Evolutionary conservation across 1,140 invertebrate genomes (phyloP).

Genomic region (Tenebrio molitor): DNA sequence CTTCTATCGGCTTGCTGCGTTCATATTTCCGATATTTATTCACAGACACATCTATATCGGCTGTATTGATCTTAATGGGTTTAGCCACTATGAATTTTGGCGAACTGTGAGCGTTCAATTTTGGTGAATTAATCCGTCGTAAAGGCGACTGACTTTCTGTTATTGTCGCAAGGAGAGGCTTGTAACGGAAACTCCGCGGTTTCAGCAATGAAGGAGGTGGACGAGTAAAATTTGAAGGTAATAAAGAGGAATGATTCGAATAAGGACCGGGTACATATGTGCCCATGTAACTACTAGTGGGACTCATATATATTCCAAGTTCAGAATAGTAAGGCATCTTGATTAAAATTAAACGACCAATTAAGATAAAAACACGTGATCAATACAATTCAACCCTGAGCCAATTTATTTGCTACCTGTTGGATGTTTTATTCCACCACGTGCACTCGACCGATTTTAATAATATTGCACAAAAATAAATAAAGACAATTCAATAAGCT

Average conservation of each 20-base stretch:
- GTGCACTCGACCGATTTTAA: neutral
- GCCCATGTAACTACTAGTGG: constrained; percentile 58
- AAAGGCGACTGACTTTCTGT: constrained; percentile 66
- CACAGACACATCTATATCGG: constrained; percentile 84
- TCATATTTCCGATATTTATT: constrained; percentile 69
- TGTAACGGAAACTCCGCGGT: constrained; percentile 66
- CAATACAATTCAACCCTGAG: constrained; percentile 32
- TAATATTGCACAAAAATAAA: neutral
- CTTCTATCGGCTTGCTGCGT: constrained; percentile 56
- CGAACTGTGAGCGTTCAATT: constrained; percentile 63
- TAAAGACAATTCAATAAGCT: neutral
- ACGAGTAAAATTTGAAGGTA: constrained; percentile 62
- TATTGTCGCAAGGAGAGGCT: constrained; percentile 82
- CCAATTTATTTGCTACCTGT: constrained; percentile 52
- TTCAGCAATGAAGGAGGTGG: constrained; percentile 50
- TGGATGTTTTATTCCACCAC: constrained; percentile 1
- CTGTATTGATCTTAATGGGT: constrained; percentile 81
- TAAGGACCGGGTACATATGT: constrained; percentile 71
- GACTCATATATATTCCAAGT: constrained; percentile 70
- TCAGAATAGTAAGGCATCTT: constrained; percentile 74
- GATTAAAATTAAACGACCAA: constrained; percentile 45
- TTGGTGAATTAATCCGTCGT: constrained; percentile 67
- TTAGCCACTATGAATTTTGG: constrained; percentile 69
- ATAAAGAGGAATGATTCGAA: constrained; percentile 71
- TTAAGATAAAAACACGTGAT: constrained; percentile 53